phyloP scores from a whole-genome alignment of 2,113 vertebrate species.

The Aldabrachelys gigantea region DNA sequence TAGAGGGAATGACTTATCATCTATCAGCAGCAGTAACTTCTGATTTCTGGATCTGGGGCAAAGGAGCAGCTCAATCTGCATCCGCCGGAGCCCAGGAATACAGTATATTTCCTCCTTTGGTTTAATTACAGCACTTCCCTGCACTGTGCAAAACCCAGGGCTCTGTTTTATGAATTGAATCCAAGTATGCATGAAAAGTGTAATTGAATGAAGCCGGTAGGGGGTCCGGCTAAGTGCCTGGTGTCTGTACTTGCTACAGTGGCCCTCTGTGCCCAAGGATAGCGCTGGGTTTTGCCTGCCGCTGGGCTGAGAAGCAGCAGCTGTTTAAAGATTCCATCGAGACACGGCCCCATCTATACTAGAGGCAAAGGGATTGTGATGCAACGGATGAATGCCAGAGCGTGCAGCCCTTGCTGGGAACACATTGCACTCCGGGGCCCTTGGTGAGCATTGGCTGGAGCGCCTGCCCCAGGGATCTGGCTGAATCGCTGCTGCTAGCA shows the following conservation, averaged over 20 bases:
- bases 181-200: slow-evolving; percentile 1
- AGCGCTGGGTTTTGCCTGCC: background rate
- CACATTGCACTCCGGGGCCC: background rate
- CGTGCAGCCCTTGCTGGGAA: background rate
- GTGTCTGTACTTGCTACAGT: background rate
- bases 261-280: background rate
- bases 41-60: background rate
- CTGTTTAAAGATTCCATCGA: background rate
- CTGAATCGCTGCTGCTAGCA: background rate
- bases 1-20: too few relatives aligned
- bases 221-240: background rate
- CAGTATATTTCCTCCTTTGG: background rate
- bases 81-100: background rate
- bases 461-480: background rate
- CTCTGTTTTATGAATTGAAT: background rate
- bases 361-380: background rate
- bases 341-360: background rate
- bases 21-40: background rate
- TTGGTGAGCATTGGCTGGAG: background rate
- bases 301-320: background rate
- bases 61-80: background rate
- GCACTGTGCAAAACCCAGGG: background rate
- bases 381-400: background rate
- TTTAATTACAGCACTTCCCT: background rate
- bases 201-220: slow-evolving; percentile 11